A percentile compares a stretch with the other conserved stretches of the same genome.
Evolutionary conservation across 2,888 invertebrate genomes (phyloP).

Genomic region (Dasysyrphus albostriatus): DNA sequence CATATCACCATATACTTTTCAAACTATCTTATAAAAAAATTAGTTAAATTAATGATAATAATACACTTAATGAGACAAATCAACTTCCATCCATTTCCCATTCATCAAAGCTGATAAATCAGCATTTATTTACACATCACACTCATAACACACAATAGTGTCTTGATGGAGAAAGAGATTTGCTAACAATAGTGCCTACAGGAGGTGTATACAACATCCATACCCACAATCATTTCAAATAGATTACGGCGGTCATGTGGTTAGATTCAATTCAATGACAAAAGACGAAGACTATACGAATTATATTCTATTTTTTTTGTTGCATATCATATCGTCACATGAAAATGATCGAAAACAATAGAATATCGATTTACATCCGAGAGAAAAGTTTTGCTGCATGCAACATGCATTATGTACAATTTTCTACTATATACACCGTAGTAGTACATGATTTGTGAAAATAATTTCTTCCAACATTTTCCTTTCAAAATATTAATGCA

Average conservation of each 20-base stretch:
- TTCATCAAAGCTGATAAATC: conserved; percentile 8
- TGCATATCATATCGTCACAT: conserved; percentile 50
- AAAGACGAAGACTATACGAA: conserved; percentile 42
- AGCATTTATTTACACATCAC: conserved; percentile 9
- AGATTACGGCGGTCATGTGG: conserved; percentile 55
- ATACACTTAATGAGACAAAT: conserved; percentile 11
- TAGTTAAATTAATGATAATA: conserved; percentile 2
- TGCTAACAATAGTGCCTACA: conserved; percentile 23
- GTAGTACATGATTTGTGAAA: conserved; percentile 11
- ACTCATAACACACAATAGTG: background rate
- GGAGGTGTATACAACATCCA: background rate
- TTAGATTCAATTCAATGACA: conserved; percentile 54
- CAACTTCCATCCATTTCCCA: conserved; percentile 7
- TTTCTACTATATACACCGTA: background rate
- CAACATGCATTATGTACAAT: conserved; percentile 31
- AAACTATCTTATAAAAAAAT: background rate
- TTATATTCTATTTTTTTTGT: background rate
- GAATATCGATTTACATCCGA: conserved; percentile 62
- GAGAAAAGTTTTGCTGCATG: conserved; percentile 34
- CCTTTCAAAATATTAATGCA: conserved; percentile 46
- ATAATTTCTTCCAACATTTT: conserved; percentile 36
- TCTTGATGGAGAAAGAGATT: conserved; percentile 8
- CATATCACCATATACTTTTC: background rate
- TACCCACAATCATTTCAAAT: conserved; percentile 45
- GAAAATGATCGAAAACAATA: conserved; percentile 63